Conservation (phyloP, 2,113 vertebrate species). For the Centrocercus urophasianus region DNA sequence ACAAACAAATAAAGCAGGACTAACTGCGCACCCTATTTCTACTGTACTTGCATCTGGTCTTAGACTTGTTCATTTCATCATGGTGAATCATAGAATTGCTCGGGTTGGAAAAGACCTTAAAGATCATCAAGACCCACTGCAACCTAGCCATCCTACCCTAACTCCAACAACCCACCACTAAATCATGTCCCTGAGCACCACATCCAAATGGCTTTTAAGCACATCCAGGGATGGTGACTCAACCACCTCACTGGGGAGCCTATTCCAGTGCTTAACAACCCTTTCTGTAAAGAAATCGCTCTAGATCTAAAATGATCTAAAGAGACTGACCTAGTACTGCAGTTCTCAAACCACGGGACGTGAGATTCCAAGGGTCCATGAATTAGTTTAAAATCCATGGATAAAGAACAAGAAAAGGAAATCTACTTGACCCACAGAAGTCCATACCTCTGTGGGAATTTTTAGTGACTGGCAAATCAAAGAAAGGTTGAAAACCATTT, state of each 20-base stretch:
- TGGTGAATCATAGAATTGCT: neutral
- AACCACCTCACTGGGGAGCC: too few relatives aligned
- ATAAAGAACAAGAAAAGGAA: slow-evolving; percentile 1
- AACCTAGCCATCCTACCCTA: too few relatives aligned
- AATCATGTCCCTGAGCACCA: too few relatives aligned
- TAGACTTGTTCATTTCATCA: neutral
- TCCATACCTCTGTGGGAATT: neutral
- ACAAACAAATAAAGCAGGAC: neutral
- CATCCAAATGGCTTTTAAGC: too few relatives aligned
- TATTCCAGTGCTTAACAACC: too few relatives aligned
- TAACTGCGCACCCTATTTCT: neutral
- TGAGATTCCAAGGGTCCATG: neutral
- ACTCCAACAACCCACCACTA: too few relatives aligned
- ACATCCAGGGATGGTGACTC: too few relatives aligned
- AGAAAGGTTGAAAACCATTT: slow-evolving; percentile 4
- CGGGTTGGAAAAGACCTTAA: too few relatives aligned
- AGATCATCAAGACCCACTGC: too few relatives aligned
- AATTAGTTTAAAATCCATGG: neutral
- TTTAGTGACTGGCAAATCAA: neutral
- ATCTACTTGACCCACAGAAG: neutral
- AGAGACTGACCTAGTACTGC: neutral
- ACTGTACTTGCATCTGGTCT: neutral
- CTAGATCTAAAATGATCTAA: too few relatives aligned
- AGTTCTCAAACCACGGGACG: neutral
- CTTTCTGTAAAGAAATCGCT: too few relatives aligned